These are phyloP conservation scores for Palythoa heliodiscus DNA, from an alignment of 92 coral and sea anemone species.

Conservation along the genomic window DNA sequence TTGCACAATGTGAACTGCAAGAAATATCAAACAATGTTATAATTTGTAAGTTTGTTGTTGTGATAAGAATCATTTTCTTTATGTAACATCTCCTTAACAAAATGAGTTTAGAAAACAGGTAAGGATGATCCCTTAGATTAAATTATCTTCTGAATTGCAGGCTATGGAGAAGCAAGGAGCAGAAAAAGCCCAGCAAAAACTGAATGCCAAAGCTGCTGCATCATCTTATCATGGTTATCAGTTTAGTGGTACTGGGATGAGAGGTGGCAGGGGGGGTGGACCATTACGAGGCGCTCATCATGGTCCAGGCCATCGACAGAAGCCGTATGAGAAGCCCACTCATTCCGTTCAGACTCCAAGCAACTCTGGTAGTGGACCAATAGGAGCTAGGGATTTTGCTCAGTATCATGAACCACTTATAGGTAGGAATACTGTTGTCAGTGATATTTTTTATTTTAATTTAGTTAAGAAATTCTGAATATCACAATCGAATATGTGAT, in stretches of 20 bases:
- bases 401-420: constrained; percentile 92
- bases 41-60: no score
- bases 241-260: constrained; percentile 47
- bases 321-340: constrained; percentile 87
- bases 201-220: constrained; percentile 53
- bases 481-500: no score
- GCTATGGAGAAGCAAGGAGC: constrained; percentile 87
- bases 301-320: constrained; percentile 65
- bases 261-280: constrained; percentile 54
- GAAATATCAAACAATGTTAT: no score
- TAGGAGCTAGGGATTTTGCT: constrained; percentile 89
- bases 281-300: constrained; percentile 54
- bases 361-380: constrained; percentile 57
- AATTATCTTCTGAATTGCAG: constrained; percentile 30
- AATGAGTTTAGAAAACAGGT: no score
- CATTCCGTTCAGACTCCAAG: constrained; percentile 70
- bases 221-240: not conserved
- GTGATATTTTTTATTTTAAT: no score
- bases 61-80: no score
- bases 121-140: no score
- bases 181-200: constrained; percentile 71
- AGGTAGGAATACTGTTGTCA: constrained; percentile 55
- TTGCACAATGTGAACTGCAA: no score
- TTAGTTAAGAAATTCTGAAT: no score
- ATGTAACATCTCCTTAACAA: no score